phyloP scores from a whole-genome alignment of 53 echinoderm and acorn worm genomes.

The Crossaster papposus region DNA sequence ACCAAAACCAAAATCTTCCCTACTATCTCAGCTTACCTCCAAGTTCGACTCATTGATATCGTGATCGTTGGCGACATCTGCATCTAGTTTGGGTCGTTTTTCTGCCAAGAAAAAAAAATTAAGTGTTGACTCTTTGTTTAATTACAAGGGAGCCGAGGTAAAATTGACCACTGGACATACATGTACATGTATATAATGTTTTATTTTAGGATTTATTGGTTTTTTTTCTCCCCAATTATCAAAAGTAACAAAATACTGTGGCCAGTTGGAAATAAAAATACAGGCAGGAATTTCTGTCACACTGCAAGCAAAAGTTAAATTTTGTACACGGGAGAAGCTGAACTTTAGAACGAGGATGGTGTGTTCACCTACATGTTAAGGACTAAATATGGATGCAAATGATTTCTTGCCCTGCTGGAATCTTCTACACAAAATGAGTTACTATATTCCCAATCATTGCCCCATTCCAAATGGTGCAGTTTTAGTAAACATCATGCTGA shows the following conservation, averaged over 20 bases:
- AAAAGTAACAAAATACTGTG: too few species aligned
- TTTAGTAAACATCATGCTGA: background rate
- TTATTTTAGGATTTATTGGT: too few species aligned
- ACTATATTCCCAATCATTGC: background rate
- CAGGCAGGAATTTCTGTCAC: too few species aligned
- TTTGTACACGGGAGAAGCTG: too few species aligned
- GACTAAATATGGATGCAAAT: background rate
- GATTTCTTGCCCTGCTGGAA: background rate
- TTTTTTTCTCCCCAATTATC: too few species aligned
- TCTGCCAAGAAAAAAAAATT: conserved; percentile 5
- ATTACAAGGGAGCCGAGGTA: background rate
- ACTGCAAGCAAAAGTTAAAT: too few species aligned
- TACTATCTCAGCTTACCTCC: conserved; percentile 7
- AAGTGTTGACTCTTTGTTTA: background rate
- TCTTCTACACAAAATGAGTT: background rate
- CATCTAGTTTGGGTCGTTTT: conserved; percentile 25
- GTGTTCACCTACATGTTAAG: background rate
- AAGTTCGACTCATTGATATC: background rate
- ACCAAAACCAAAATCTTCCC: background rate
- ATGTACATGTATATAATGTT: too few species aligned
- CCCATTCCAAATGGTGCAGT: background rate
- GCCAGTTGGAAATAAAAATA: too few species aligned
- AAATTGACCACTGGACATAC: background rate
- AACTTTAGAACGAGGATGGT: too few species aligned
- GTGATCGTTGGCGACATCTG: background rate